phyloP scores from a whole-genome alignment of 2,797 vertebrate genomes.

The Molossus molossus region DNA sequence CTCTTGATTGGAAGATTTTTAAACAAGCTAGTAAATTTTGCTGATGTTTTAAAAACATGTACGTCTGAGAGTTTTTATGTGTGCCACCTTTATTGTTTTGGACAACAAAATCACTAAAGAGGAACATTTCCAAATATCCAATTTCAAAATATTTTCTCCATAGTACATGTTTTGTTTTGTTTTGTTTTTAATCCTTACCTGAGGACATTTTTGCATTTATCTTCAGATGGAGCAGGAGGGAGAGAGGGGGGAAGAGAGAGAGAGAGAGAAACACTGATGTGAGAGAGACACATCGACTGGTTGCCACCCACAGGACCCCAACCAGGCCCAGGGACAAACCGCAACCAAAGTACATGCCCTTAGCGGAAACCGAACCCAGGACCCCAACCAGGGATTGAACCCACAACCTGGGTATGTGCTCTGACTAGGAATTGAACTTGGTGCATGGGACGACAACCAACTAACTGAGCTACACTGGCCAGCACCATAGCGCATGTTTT shows the following conservation, averaged over 20 bases:
- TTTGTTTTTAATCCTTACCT: too few relatives aligned
- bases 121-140: constrained; percentile 25
- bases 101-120: constrained; percentile 63
- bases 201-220: too few relatives aligned
- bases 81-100: constrained; percentile 21
- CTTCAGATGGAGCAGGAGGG: neutral
- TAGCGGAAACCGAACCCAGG: too few relatives aligned
- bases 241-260: neutral
- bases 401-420: neutral
- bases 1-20: constrained; percentile 16
- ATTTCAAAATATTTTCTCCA: constrained; percentile 62
- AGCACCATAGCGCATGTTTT: neutral
- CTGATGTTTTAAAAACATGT: neutral
- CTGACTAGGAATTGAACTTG: neutral
- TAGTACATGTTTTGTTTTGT: constrained; percentile 33
- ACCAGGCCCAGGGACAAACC: neutral
- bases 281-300: neutral
- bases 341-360: too few relatives aligned
- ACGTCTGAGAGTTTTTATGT: constrained; percentile 1
- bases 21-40: neutral
- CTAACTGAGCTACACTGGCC: neutral
- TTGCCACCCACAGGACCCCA: neutral
- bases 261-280: neutral
- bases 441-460: neutral
- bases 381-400: neutral